phyloP scores from a whole-genome alignment of 2,113 vertebrate species.

The Sylvia atricapilla region DNA sequence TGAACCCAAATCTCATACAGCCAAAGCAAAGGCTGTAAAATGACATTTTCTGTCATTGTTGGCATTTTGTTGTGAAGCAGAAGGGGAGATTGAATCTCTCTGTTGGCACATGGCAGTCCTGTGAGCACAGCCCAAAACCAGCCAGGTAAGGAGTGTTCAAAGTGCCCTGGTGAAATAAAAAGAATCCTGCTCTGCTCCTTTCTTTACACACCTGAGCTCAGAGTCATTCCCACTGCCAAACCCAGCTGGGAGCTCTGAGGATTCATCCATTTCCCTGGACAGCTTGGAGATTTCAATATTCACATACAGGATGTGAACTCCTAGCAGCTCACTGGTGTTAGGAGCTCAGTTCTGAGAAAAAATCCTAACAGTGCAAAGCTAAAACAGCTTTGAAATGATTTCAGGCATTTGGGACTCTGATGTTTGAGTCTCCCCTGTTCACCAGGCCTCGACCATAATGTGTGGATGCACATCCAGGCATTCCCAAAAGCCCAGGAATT shows the following conservation, averaged over 20 bases:
- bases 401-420: not conserved
- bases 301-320: not conserved
- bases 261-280: not conserved
- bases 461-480: not conserved
- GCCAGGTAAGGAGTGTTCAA: not conserved
- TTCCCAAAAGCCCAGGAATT: not conserved
- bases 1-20: not conserved
- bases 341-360: not conserved
- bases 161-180: not conserved
- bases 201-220: not conserved
- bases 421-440: not conserved
- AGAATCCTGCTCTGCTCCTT: not conserved
- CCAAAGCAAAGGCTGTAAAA: not conserved
- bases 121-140: not conserved
- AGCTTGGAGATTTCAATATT: not conserved
- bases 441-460: not conserved
- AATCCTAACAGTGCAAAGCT: not conserved
- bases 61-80: not conserved
- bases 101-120: not conserved
- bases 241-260: not conserved
- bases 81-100: not conserved
- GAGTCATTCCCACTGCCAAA: not conserved
- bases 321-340: not conserved
- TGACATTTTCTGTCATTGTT: not conserved
- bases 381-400: not conserved